phyloP scores from a whole-genome alignment of 2,797 vertebrate genomes.

The Sebastolobus altivelis region DNA sequence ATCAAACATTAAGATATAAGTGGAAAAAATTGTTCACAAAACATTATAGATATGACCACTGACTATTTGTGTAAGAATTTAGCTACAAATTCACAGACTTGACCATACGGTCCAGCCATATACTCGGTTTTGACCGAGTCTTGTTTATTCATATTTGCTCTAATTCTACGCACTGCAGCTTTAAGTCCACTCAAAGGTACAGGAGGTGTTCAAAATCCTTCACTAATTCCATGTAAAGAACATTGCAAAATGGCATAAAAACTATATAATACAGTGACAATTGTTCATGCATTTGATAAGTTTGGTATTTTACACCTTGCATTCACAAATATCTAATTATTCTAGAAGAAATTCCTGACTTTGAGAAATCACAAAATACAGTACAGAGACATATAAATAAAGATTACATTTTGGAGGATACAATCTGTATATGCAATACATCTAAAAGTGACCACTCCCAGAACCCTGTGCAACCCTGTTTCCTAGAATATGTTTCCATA shows the following conservation, averaged over 20 bases:
- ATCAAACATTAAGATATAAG: too few relatives aligned
- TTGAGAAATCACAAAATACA: background rate
- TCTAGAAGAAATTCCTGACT: background rate
- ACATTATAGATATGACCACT: too few relatives aligned
- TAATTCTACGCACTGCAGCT: too few relatives aligned
- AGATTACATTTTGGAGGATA: background rate
- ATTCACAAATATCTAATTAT: background rate
- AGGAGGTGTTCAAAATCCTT: background rate
- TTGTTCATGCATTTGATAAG: background rate
- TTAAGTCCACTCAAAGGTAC: background rate
- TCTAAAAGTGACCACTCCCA: background rate
- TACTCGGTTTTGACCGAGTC: too few relatives aligned
- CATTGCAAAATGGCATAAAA: background rate
- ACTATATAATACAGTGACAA: background rate
- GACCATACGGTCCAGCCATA: too few relatives aligned
- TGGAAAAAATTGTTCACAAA: too few relatives aligned
- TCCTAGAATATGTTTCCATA: background rate
- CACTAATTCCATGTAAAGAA: background rate
- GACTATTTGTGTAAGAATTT: too few relatives aligned
- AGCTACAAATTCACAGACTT: too few relatives aligned
- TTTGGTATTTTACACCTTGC: background rate
- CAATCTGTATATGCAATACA: background rate
- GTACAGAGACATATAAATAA: background rate
- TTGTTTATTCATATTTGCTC: too few relatives aligned
- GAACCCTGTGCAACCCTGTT: background rate